Conservation (phyloP, 2,797 vertebrate genomes). For the Balearica regulorum region DNA sequence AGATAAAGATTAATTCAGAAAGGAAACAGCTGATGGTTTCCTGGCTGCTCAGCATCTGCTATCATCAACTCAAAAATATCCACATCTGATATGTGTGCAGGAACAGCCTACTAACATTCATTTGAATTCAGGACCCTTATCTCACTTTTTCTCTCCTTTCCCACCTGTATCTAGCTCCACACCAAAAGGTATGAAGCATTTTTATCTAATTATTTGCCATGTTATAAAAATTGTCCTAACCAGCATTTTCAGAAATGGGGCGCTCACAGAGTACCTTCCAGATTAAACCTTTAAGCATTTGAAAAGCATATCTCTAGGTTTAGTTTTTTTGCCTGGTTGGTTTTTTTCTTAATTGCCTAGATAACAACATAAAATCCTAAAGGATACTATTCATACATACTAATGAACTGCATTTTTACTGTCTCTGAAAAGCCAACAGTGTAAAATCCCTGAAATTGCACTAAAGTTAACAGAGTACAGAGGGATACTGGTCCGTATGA, state of each 20-base stretch:
- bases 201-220: not conserved
- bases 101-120: not conserved
- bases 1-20: not conserved
- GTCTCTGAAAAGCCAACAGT: not conserved
- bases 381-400: not conserved
- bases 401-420: not conserved
- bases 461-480: not conserved
- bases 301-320: not conserved
- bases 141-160: not conserved
- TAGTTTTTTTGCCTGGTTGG: accelerated
- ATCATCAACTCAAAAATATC: not conserved
- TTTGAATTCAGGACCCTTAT: not conserved
- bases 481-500: not conserved
- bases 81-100: not conserved
- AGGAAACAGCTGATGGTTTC: not conserved
- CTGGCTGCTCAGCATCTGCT: not conserved
- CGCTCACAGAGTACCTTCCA: not conserved
- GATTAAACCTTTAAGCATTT: not conserved
- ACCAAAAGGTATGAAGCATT: not conserved
- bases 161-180: not conserved
- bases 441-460: not conserved
- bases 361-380: not conserved
- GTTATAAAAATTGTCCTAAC: not conserved
- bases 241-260: not conserved
- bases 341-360: not conserved